Base-by-base conservation (phyloP, 2,113 vertebrate species). In the Ctenodactylus gundi region DNA sequence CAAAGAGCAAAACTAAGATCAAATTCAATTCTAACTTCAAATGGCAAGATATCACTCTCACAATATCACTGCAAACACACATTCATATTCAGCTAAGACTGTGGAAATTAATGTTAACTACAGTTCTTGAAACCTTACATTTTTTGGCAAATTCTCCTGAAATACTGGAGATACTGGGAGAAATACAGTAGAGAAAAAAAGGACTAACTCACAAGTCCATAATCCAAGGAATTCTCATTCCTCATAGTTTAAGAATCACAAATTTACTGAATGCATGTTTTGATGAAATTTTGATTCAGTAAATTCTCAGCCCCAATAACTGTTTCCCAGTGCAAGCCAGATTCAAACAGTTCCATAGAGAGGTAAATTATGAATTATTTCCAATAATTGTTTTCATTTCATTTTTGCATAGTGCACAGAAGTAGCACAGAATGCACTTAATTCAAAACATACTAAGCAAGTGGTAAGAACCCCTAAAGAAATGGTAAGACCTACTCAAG, bases 191-290 rank as follows among this genome's bases (percentile, higher is more conserved):
- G 73, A 23, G 34, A 82, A 68, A 95, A 92, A 62, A 3, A 84
- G 21, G 51, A 92, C n/a, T n/a, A n/a, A n/a, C 58, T 77, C 11
- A 15, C 92, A 87, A 88, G 65, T n/a, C 88, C 92, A 60, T 18
- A 95, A 49, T 92, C 23, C 49, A 93, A 85, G 68, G 53, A 95
- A 39, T 73, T 62, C 34, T 91, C 75, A 76, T 77, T 18, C 39
- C 21, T 67, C 67, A 90, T 87, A 90, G 27, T 9, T 92, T 88
- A 95, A 82, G 75, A 97, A 97, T 95, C 91, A 97, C 96, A 97
- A 96, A 82, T 90, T 88, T 95, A 95, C 93, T 96, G 85, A 97
- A 95, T 95, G 67, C 95, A 94, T 95, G 94, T 96, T 97, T 95
- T 94, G 55, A 88, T 1, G 78, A 13, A 88, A 96, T 83, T 93